Evolutionary conservation across 2,888 invertebrate genomes (phyloP).

Genomic region (Tetheella fluctuosa): DNA sequence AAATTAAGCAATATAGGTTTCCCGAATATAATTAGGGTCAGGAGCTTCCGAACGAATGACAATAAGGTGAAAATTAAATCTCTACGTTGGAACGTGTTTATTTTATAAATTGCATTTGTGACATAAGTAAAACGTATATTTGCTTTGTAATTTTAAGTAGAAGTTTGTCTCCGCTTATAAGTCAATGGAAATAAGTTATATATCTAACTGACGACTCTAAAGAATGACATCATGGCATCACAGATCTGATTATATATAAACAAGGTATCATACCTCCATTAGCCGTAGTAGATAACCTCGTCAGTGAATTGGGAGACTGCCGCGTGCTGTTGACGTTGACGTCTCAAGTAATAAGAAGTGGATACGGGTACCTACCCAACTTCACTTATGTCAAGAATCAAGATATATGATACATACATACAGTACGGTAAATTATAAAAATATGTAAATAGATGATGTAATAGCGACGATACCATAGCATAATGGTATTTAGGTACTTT

Average conservation of each 20-base stretch:
- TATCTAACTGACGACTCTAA: no score
- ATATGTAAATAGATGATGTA: no score
- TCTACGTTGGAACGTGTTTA: not conserved
- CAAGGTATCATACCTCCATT: not conserved
- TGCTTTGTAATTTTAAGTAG: no score
- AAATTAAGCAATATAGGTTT: conserved; percentile 7
- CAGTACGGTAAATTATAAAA: no score
- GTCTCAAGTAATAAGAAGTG: not conserved
- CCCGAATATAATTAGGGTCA: conserved; percentile 9
- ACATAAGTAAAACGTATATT: not conserved
- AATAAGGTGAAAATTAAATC: not conserved
- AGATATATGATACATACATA: not conserved
- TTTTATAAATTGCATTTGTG: not conserved
- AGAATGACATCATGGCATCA: not conserved
- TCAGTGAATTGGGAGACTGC: not conserved
- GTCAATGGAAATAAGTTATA: no score
- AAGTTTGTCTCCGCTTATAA: no score
- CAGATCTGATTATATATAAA: not conserved
- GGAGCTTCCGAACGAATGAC: not conserved
- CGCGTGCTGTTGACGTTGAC: conserved; percentile 2
- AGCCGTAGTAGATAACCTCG: not conserved
- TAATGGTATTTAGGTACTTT: no score
- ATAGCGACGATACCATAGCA: no score
- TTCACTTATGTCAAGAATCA: not conserved
- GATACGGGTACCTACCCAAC: not conserved